Evolutionary conservation across 53 echinoderm and acorn worm species (phyloP).

Genomic region (Apostichopus leukothele): DNA sequence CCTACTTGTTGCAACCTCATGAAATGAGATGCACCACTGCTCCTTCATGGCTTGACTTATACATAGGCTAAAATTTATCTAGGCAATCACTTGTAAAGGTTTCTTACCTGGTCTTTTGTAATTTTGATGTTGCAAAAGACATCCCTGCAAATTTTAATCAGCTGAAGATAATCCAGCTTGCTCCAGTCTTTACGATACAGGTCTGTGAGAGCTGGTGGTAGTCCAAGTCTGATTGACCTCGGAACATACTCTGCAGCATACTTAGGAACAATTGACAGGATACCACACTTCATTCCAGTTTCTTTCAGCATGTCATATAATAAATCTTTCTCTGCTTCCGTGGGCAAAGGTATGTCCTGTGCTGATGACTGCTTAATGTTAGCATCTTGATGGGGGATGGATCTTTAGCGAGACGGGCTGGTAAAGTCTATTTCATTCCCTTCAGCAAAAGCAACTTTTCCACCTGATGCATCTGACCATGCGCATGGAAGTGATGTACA

Average conservation of each 20-base stretch:
- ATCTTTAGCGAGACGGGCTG: neutral
- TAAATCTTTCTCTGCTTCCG: neutral
- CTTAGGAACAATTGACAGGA: neutral
- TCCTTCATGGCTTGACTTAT: no score
- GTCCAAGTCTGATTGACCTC: neutral
- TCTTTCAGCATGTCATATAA: neutral
- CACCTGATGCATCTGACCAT: constrained; percentile 17
- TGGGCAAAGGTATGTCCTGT: neutral
- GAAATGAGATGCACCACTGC: no score
- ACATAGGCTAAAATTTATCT: no score
- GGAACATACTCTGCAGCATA: neutral
- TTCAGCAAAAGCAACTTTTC: neutral
- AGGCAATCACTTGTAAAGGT: neutral
- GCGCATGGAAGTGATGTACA: constrained; percentile 31
- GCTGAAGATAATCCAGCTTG: constrained; percentile 6
- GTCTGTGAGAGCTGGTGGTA: constrained; percentile 19
- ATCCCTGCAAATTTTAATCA: constrained; percentile 18
- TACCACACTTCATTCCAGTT: neutral
- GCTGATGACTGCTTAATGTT: neutral
- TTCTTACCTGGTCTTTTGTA: constrained; percentile 4
- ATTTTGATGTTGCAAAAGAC: no score
- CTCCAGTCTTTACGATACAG: neutral
- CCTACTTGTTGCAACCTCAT: no score
- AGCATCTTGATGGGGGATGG: no score
- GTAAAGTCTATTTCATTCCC: neutral